These are phyloP conservation scores for Thecophora atra DNA, from an alignment of 2,888 invertebrate species.

Conservation along the genomic window DNA sequence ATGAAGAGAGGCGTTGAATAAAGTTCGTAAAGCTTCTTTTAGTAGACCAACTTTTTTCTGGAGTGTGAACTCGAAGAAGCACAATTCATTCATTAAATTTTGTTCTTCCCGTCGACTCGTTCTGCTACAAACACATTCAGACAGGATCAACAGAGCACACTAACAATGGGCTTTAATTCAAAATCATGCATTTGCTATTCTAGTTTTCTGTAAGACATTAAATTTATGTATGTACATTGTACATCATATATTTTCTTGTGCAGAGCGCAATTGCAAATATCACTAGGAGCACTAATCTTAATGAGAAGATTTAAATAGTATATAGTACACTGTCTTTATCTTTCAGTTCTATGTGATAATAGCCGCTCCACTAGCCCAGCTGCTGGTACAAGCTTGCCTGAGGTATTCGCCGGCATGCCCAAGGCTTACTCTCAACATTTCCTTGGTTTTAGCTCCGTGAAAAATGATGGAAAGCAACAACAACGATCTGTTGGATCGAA, in stretches of 20 bases:
- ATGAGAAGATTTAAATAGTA: background rate
- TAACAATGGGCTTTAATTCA: background rate
- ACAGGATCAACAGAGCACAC: background rate
- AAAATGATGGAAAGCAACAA: constrained; percentile 46
- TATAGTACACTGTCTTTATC: constrained; percentile 41
- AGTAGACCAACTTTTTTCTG: background rate
- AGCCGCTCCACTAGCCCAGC: constrained; percentile 43
- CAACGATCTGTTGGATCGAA: constrained; percentile 40
- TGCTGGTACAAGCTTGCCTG: constrained; percentile 30
- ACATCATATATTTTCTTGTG: too few species aligned
- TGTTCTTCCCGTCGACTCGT: background rate
- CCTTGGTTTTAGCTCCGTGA: constrained; percentile 67
- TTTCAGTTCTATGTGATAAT: constrained; percentile 49
- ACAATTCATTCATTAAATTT: constrained; percentile 52
- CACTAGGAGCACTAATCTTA: background rate
- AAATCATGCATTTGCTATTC: too few species aligned
- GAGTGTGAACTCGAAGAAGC: constrained; percentile 40
- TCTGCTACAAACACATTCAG: too few species aligned
- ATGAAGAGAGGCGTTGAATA: constrained; percentile 10
- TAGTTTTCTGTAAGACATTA: too few species aligned
- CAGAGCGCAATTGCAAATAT: background rate
- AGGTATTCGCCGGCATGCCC: constrained; percentile 44
- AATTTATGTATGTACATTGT: too few species aligned
- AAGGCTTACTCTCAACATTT: constrained; percentile 67
- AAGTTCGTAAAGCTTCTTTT: constrained; percentile 6